Evolutionary conservation across 64 coral and sea anemone species (phyloP).

Genomic region (Cladopsammia gracilis): DNA sequence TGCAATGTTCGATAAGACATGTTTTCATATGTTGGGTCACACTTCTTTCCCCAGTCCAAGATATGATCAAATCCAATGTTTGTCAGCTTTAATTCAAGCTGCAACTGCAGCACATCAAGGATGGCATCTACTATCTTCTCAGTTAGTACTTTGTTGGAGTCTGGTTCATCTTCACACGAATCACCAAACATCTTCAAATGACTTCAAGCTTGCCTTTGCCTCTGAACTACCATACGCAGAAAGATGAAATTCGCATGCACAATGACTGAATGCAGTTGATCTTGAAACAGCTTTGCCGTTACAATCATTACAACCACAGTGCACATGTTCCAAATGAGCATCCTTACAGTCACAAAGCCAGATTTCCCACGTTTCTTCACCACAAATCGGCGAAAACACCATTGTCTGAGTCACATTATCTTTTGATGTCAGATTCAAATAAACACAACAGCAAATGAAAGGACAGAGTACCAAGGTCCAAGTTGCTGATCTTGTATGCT

Average conservation of each 20-base stretch:
- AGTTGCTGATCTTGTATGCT: too few species aligned
- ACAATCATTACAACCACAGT: conserved; percentile 26
- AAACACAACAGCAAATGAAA: too few species aligned
- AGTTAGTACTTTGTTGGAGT: conserved; percentile 1
- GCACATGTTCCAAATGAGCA: neutral
- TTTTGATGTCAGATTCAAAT: too few species aligned
- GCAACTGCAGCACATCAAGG: conserved; percentile 48
- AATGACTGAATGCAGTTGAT: conserved; percentile 62
- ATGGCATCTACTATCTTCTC: conserved; percentile 45
- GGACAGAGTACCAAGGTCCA: too few species aligned
- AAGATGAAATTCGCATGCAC: neutral
- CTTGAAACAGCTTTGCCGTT: conserved; percentile 36
- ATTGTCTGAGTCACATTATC: too few species aligned
- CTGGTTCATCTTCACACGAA: neutral
- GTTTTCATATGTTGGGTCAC: too few species aligned
- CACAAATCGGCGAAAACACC: conserved; percentile 16
- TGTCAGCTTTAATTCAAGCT: conserved; percentile 55
- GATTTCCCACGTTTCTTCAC: conserved; percentile 59
- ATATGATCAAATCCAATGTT: conserved; percentile 69
- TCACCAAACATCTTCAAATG: too few species aligned
- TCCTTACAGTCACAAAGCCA: conserved; percentile 50
- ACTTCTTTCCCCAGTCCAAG: conserved; percentile 58
- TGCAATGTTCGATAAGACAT: too few species aligned
- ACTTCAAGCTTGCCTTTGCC: too few species aligned
- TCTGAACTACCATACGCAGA: conserved; percentile 9